Percentiles rank a stretch among this genome's conserved stretches.
phyloP scores from a whole-genome alignment of 2,888 invertebrate species.

The Cerastis leucographa region DNA sequence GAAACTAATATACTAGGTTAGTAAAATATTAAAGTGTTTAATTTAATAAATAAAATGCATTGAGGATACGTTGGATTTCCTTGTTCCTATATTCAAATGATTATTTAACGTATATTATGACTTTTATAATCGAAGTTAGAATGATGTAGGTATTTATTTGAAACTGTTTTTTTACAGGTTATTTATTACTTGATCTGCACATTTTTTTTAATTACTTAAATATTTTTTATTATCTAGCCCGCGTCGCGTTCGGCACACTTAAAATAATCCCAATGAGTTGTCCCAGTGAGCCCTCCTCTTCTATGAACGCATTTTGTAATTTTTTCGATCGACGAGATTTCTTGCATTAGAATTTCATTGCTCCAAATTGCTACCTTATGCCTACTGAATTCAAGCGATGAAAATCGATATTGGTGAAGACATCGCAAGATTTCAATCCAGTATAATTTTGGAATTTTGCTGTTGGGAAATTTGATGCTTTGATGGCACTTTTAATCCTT shows the following conservation, averaged over 20 bases:
- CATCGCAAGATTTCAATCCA: neutral
- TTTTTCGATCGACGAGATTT: neutral
- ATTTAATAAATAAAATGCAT: neutral
- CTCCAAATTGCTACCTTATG: neutral
- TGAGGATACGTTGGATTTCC: slow-evolving; percentile 23
- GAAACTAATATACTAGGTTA: neutral
- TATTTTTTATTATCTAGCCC: neutral
- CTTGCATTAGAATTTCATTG: slow-evolving; percentile 9
- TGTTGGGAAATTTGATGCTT: neutral
- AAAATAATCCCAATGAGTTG: neutral
- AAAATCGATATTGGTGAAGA: slow-evolving; percentile 1
- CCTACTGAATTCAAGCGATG: slow-evolving; percentile 7
- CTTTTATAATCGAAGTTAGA: neutral
- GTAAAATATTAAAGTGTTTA: neutral
- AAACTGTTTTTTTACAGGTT: neutral
- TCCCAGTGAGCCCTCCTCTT: neutral
- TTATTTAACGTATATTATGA: neutral
- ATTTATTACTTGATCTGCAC: neutral
- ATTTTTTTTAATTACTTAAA: neutral
- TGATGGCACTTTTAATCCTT: slow-evolving; percentile 3
- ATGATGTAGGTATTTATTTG: neutral
- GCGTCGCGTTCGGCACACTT: too few relatives aligned
- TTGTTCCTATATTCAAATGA: slow-evolving; percentile 5
- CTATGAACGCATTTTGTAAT: slow-evolving; percentile 27
- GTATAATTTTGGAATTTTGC: neutral